Evolutionary conservation across 2,113 vertebrate species (phyloP).

Genomic region (Dunckerocampus dactyliophorus): DNA sequence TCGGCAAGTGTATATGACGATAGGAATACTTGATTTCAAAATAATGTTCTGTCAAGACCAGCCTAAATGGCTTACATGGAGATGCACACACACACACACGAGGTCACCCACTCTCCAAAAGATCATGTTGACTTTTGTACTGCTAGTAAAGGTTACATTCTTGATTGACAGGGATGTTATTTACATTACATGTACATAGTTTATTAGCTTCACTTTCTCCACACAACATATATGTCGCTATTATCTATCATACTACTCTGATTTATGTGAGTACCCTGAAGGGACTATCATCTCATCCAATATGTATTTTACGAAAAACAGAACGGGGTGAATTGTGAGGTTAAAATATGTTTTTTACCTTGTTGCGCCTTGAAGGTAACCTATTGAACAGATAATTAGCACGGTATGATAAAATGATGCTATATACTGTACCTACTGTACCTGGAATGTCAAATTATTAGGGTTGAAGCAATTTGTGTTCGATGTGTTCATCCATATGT

Average conservation of each 20-base stretch:
- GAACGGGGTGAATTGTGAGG: background rate
- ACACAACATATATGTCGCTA: background rate
- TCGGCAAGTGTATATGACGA: background rate
- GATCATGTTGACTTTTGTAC: background rate
- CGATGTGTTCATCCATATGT: too few relatives aligned
- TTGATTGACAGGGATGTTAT: conserved; percentile 3
- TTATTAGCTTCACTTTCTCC: background rate
- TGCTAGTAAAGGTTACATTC: background rate
- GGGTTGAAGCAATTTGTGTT: too few relatives aligned
- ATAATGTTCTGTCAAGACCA: background rate
- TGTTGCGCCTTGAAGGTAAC: background rate
- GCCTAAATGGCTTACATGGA: background rate
- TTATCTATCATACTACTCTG: background rate
- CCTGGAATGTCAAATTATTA: too few relatives aligned
- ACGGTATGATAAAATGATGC: background rate
- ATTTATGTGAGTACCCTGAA: background rate
- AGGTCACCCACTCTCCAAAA: background rate
- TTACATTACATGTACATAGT: background rate
- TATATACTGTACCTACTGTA: too few relatives aligned
- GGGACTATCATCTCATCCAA: background rate
- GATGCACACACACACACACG: background rate
- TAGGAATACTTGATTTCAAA: background rate
- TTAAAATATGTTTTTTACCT: background rate
- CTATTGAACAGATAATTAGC: background rate
- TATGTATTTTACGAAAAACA: background rate